Conservation (phyloP, 2,888 invertebrate genomes). For the Timandra comae region DNA sequence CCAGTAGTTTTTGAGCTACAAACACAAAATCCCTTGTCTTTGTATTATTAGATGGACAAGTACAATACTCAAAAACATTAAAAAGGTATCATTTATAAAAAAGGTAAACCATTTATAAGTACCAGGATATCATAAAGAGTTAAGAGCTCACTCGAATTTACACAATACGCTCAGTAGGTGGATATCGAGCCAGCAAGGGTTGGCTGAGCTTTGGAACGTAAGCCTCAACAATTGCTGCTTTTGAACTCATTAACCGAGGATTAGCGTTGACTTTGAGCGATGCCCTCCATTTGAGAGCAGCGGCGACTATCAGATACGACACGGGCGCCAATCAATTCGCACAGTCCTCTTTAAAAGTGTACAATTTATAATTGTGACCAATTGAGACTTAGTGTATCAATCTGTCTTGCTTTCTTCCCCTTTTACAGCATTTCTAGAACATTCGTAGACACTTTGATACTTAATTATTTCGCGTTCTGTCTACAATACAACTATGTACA, state of each 20-base stretch:
- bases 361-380: slow-evolving; percentile 18
- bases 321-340: slow-evolving; percentile 46
- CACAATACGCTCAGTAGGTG: neutral
- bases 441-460: too few relatives aligned
- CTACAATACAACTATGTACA: too few relatives aligned
- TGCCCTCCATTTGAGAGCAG: slow-evolving; percentile 44
- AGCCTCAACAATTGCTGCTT: slow-evolving; percentile 57
- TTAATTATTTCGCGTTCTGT: too few relatives aligned
- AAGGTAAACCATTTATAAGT: too few relatives aligned
- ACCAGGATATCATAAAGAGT: slow-evolving; percentile 7
- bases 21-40: too few relatives aligned
- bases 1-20: too few relatives aligned
- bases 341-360: slow-evolving; percentile 12
- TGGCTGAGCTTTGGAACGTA: slow-evolving; percentile 27
- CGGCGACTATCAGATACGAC: slow-evolving; percentile 43
- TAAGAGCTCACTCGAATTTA: slow-evolving; percentile 1
- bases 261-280: slow-evolving; percentile 68
- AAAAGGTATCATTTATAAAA: too few relatives aligned
- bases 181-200: slow-evolving; percentile 17
- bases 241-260: slow-evolving; percentile 67
- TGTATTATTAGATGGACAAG: too few relatives aligned
- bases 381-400: slow-evolving; percentile 7
- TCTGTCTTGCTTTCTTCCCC: slow-evolving; percentile 8
- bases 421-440: too few relatives aligned
- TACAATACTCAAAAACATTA: too few relatives aligned